phyloP scores from a whole-genome alignment of 2,797 vertebrate genomes.

The Coccyzus lansbergi region DNA sequence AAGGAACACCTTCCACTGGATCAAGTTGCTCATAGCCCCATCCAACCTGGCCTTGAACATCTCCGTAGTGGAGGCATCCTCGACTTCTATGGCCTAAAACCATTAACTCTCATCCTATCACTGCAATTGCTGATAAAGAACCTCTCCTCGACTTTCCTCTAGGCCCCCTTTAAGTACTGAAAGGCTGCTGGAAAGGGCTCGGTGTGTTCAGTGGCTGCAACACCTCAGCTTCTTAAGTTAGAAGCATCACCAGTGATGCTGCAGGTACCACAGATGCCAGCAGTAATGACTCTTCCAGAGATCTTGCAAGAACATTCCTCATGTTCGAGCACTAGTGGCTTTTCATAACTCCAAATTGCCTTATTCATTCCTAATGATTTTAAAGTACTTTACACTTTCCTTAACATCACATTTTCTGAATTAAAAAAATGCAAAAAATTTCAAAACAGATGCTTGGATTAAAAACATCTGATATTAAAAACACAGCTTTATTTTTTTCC shows the following conservation, averaged over 20 bases:
- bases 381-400: conserved; percentile 70
- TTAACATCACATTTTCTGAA: conserved; percentile 72
- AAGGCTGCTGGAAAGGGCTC: not conserved
- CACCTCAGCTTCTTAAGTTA: not conserved
- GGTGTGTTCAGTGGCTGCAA: not conserved
- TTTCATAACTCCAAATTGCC: conserved; percentile 45
- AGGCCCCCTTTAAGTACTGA: too few relatives aligned
- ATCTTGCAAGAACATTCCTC: not conserved
- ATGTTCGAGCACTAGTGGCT: not conserved
- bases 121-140: too few relatives aligned
- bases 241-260: not conserved
- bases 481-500: not conserved
- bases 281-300: not conserved
- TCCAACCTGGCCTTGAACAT: too few relatives aligned
- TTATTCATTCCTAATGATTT: conserved; percentile 66
- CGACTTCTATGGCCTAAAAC: too few relatives aligned
- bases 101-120: too few relatives aligned
- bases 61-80: too few relatives aligned
- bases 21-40: too few relatives aligned
- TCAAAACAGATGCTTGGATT: conserved; percentile 72
- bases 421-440: conserved; percentile 63
- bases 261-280: not conserved
- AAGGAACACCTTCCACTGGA: too few relatives aligned
- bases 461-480: conserved; percentile 76
- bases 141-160: too few relatives aligned